These are phyloP conservation scores for Ardeotis arabs DNA, from an alignment of 2,113 vertebrate species.

Conservation along the genomic window DNA sequence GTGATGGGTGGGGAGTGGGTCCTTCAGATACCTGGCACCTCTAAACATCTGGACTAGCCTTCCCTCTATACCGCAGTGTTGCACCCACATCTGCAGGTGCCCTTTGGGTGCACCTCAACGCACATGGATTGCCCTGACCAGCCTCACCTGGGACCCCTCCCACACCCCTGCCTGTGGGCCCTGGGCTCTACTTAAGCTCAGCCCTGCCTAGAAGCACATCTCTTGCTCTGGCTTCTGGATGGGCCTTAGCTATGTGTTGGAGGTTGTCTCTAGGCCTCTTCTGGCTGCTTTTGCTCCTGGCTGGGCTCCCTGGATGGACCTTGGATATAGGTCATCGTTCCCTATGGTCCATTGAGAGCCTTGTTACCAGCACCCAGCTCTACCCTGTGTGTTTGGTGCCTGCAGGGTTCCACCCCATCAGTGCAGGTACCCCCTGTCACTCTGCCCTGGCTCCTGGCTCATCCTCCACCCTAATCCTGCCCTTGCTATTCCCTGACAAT, in stretches of 20 bases:
- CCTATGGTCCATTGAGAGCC: no score
- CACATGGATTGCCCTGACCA: not conserved
- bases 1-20: not conserved
- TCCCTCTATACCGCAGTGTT: fast-evolving
- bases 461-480: fast-evolving
- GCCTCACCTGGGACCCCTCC: not conserved
- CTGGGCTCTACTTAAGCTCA: not conserved
- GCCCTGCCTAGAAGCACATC: fast-evolving
- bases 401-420: not conserved
- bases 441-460: not conserved
- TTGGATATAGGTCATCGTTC: fast-evolving
- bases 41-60: not conserved
- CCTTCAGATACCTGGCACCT: not conserved
- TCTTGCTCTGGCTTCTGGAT: not conserved
- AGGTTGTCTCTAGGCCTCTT: not conserved
- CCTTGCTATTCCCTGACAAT: not conserved
- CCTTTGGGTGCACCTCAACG: not conserved
- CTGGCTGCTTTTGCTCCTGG: not conserved
- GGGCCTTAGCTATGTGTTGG: fast-evolving
- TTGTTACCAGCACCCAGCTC: not conserved
- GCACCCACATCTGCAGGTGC: not conserved
- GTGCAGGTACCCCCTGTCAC: not conserved
- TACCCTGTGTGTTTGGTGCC: not conserved
- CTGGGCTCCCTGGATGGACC: not conserved
- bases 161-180: not conserved